Conservation (phyloP, 2,888 invertebrate genomes). For the Rhaphigaster nebulosa region DNA sequence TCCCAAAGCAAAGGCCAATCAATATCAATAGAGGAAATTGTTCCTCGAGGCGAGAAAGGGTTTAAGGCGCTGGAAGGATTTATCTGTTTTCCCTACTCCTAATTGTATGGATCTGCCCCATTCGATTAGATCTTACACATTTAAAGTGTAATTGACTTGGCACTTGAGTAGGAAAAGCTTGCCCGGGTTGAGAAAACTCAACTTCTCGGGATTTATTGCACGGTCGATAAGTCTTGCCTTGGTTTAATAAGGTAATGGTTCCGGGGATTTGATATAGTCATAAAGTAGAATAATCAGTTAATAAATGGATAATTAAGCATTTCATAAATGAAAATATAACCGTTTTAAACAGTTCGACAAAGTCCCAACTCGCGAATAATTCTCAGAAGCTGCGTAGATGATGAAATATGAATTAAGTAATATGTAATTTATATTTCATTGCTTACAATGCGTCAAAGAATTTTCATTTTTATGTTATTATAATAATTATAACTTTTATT, state of each 20-base stretch:
- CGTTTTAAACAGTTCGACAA: no score
- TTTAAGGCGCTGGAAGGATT: background rate
- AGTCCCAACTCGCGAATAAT: no score
- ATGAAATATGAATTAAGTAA: no score
- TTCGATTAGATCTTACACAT: constrained; percentile 49
- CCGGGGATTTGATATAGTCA: background rate
- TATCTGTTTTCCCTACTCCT: constrained; percentile 21
- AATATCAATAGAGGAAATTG: constrained; percentile 37
- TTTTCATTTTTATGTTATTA: no score
- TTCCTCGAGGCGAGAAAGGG: background rate
- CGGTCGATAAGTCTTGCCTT: background rate
- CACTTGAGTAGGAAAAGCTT: background rate
- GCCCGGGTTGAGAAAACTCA: background rate
- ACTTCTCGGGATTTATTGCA: background rate
- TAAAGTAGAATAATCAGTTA: no score
- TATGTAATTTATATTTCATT: no score
- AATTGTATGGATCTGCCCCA: background rate
- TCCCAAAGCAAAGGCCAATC: background rate
- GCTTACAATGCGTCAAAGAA: no score
- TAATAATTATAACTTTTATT: no score
- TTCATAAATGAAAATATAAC: no score
- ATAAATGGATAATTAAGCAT: no score
- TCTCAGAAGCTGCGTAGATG: no score
- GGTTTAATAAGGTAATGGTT: background rate
- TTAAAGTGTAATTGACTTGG: constrained; percentile 13